Evolutionary conservation across 2,888 invertebrate species (phyloP), one percentile per base, ranked within the genome.

Genomic region (Oligia latruncula): DNA sequence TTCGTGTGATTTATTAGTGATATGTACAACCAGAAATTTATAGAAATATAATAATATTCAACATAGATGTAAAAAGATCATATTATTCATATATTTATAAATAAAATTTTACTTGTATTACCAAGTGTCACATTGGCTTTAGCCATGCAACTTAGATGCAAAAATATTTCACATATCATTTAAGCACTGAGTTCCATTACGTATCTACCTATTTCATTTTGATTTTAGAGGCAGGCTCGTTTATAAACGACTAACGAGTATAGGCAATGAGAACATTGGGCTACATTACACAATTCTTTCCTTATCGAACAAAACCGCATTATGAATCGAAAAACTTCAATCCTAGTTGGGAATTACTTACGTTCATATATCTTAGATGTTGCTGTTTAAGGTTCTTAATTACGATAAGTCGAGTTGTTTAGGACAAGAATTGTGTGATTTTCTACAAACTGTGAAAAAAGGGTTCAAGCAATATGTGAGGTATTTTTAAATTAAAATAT

Each of bases 1-100:
- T 78, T 77, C 73, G 74, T 84, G 73, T 77, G 80, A 81, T 84
- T 75, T 73, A 70, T 83, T 83, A 82, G 82, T 86, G 78, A 83
- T 78, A 72, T 71, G 67, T 71, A 67, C 71, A 77, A 85, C 78
- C 79, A 81, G 78, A 82, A 84, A 85, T 85, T 83, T 83, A 83
- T 76, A 83, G 68, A 80, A 75, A 55, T 83, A 73, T 77, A 77
- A 83, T 74, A 78, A 71, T 79, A 85, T 85, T 85, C 64, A 84
- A 80, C 60, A 55, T 78, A 78, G 83, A 76, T 78, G 43, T 84
- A 78, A 85, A 80, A 85, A 77, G 68, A 84, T 87, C 64, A 75
- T 81, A 70, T 71, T 70, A 77, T 80, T 74, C 55, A 76, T 81
- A 73, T 77, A 83, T 73, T 58, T 77, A 72, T 77, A 78, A 82